Evolutionary conservation across 2,888 invertebrate genomes (phyloP).

Genomic region (Priocnemis perturbator): DNA sequence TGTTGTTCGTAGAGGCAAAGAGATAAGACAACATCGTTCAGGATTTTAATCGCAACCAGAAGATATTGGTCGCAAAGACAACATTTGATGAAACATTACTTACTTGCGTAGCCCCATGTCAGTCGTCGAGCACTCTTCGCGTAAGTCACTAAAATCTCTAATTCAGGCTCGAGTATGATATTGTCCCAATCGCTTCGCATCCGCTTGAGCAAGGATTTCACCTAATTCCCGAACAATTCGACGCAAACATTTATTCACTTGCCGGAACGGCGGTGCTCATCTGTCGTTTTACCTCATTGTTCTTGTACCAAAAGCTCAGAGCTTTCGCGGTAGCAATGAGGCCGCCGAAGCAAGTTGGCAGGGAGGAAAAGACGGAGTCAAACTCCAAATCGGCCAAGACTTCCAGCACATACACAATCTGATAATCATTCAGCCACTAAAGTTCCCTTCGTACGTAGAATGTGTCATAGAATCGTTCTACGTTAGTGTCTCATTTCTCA

Average conservation of each 20-base stretch:
- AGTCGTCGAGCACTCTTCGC: not conserved
- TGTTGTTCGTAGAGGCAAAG: too few relatives aligned
- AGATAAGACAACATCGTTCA: too few relatives aligned
- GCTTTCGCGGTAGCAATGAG: not conserved
- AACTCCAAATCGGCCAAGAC: not conserved
- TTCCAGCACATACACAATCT: not conserved
- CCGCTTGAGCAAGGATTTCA: not conserved
- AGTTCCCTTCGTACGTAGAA: not conserved
- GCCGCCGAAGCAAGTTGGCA: not conserved
- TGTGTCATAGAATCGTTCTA: too few relatives aligned
- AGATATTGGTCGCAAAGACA: too few relatives aligned
- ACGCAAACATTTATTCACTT: not conserved
- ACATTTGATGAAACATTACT: not conserved
- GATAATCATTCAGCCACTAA: not conserved
- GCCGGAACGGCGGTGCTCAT: not conserved
- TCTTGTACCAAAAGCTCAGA: not conserved
- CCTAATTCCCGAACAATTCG: not conserved
- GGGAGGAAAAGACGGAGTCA: not conserved
- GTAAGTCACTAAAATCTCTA: not conserved
- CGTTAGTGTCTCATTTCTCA: too few relatives aligned
- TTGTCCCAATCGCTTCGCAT: not conserved
- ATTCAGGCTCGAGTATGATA: not conserved
- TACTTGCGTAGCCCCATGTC: not conserved
- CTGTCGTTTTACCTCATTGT: not conserved
- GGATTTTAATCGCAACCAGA: too few relatives aligned